Evolutionary conservation across 2,797 vertebrate species (phyloP).

Genomic region (Chrosomus eos): DNA sequence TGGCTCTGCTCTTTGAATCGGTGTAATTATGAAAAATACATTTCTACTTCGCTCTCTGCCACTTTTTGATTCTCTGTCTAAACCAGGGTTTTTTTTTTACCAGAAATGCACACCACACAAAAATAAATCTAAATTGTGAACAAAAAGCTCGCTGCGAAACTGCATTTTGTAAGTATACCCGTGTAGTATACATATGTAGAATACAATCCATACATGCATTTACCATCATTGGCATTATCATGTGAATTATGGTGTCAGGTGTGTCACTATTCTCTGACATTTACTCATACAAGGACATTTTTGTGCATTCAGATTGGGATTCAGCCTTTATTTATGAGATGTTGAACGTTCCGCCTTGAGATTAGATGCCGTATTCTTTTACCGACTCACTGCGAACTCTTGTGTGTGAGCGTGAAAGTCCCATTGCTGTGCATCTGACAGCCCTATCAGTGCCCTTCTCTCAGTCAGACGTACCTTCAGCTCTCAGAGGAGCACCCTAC

Average conservation of each 20-base stretch:
- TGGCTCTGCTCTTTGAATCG: constrained; percentile 30
- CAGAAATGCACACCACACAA: too few relatives aligned
- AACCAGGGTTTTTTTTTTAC: background rate
- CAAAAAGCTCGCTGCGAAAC: background rate
- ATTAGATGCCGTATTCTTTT: background rate
- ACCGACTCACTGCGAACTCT: background rate
- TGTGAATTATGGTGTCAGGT: background rate
- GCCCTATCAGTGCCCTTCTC: background rate
- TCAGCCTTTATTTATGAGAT: background rate
- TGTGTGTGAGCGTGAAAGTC: constrained; percentile 6
- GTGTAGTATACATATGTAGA: background rate
- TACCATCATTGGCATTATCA: background rate
- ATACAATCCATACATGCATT: background rate
- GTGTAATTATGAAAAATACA: constrained; percentile 30
- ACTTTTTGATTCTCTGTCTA: constrained; percentile 9
- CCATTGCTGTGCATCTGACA: background rate
- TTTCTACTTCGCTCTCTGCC: constrained; percentile 4
- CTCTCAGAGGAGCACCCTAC: background rate
- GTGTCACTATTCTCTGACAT: background rate
- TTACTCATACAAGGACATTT: background rate
- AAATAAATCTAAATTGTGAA: background rate
- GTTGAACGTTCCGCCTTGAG: background rate
- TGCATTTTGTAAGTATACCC: background rate
- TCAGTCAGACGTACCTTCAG: background rate
- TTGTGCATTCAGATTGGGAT: background rate